Percentiles rank a stretch among this genome's conserved stretches.
Evolutionary conservation across 1,140 invertebrate species (phyloP).

Genomic region (Mizuhopecten yessoensis): DNA sequence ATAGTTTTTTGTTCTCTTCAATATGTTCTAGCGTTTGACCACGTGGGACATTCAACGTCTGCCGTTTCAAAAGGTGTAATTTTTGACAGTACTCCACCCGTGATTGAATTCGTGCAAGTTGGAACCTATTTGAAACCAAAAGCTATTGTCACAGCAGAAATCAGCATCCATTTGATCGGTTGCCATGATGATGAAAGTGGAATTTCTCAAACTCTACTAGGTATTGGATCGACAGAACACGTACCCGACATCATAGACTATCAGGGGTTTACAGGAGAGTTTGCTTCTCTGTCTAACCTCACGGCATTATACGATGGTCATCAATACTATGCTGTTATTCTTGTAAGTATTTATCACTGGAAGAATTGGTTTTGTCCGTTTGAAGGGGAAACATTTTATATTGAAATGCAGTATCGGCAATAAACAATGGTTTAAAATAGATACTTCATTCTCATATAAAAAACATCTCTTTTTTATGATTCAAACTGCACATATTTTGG

Average conservation of each 20-base stretch:
- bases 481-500: too few species aligned
- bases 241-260: neutral
- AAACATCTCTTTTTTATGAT: too few species aligned
- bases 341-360: too few species aligned
- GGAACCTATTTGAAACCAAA: constrained; percentile 24
- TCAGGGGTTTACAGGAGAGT: neutral
- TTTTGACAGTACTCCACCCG: constrained; percentile 58
- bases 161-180: neutral
- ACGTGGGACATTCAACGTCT: constrained; percentile 42
- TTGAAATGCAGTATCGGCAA: too few species aligned
- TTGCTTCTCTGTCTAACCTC: constrained; percentile 2
- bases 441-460: too few species aligned
- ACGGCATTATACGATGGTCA: neutral
- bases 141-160: constrained; percentile 12
- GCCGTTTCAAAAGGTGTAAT: constrained; percentile 61
- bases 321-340: neutral
- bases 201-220: constrained; percentile 47
- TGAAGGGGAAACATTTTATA: too few species aligned
- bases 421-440: too few species aligned
- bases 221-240: neutral
- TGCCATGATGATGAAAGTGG: constrained; percentile 43
- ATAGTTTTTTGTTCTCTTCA: too few species aligned
- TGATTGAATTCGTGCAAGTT: neutral
- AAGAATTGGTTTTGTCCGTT: too few species aligned
- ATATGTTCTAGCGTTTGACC: constrained; percentile 51